phyloP scores from a whole-genome alignment of 2,888 invertebrate species.

The Heliconius ismenius region DNA sequence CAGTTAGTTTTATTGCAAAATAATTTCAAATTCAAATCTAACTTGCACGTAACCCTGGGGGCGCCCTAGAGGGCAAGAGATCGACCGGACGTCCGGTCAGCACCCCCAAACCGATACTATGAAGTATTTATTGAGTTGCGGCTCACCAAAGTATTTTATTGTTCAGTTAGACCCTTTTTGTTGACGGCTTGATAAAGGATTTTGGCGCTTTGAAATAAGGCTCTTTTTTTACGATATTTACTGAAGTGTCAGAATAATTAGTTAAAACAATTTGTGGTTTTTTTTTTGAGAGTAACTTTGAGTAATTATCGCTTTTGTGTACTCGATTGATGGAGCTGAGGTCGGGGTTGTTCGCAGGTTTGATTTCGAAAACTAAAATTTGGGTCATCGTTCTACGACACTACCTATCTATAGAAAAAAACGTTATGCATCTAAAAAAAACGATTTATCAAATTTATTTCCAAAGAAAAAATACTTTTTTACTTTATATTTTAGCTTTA shows the following conservation, averaged over 20 bases:
- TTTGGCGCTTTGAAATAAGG: constrained; percentile 45
- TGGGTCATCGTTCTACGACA: not conserved
- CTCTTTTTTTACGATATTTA: constrained; percentile 45
- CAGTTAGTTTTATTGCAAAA: constrained; percentile 16
- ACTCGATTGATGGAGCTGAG: constrained; percentile 17
- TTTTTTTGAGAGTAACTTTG: constrained; percentile 32
- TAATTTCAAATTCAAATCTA: constrained; percentile 51
- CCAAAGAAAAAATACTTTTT: not conserved
- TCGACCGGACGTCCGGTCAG: constrained; percentile 77
- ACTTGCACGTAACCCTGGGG: constrained; percentile 51
- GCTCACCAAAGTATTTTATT: constrained; percentile 79
- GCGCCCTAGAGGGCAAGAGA: constrained; percentile 68
- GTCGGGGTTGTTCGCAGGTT: constrained; percentile 15
- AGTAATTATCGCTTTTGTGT: constrained; percentile 32
- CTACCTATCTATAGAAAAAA: not conserved
- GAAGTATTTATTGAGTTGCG: constrained; percentile 82
- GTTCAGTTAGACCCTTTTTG: constrained; percentile 71
- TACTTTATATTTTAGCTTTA: no score
- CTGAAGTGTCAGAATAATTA: constrained; percentile 71
- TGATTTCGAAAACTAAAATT: not conserved
- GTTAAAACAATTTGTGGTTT: constrained; percentile 57
- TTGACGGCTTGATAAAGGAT: constrained; percentile 48
- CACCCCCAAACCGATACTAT: constrained; percentile 77
- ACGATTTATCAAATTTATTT: not conserved
- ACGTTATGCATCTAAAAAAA: not conserved